A percentile compares a stretch with the other conserved stretches of the same genome.
These are phyloP conservation scores for Amitus sp. DNA, from an alignment of 2,888 invertebrate genomes.

Conservation along the genomic window DNA sequence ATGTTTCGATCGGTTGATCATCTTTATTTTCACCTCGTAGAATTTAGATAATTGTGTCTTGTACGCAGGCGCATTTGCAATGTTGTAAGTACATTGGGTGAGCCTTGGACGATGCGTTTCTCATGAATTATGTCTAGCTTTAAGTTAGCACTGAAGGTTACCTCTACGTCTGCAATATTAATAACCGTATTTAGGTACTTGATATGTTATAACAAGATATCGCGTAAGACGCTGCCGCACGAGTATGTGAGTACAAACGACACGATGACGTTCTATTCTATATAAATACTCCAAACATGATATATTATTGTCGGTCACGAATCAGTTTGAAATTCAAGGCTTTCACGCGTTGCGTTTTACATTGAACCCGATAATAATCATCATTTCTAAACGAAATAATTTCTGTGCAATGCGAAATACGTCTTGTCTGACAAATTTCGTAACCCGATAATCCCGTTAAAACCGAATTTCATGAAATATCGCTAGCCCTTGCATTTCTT, in stretches of 20 bases:
- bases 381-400: too few relatives aligned
- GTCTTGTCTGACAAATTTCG: background rate
- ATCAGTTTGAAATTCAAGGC: background rate
- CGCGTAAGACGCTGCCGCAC: constrained; percentile 54
- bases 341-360: too few relatives aligned
- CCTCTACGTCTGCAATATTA: constrained; percentile 55
- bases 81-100: constrained; percentile 64
- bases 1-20: background rate
- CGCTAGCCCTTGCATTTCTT: background rate
- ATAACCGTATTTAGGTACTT: constrained; percentile 61
- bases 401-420: background rate
- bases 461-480: background rate
- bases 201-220: constrained; percentile 61
- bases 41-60: constrained; percentile 45
- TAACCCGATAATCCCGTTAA: background rate
- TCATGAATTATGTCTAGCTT: constrained; percentile 3
- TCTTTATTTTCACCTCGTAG: constrained; percentile 45
- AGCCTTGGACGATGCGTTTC: constrained; percentile 53
- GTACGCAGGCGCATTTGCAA: constrained; percentile 57
- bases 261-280: background rate
- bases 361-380: background rate
- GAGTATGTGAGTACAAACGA: constrained; percentile 57
- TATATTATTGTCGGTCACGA: background rate
- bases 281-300: background rate
- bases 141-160: constrained; percentile 49